Conservation (phyloP, 2,797 vertebrate genomes). For the Cossypha niveicapilla region DNA sequence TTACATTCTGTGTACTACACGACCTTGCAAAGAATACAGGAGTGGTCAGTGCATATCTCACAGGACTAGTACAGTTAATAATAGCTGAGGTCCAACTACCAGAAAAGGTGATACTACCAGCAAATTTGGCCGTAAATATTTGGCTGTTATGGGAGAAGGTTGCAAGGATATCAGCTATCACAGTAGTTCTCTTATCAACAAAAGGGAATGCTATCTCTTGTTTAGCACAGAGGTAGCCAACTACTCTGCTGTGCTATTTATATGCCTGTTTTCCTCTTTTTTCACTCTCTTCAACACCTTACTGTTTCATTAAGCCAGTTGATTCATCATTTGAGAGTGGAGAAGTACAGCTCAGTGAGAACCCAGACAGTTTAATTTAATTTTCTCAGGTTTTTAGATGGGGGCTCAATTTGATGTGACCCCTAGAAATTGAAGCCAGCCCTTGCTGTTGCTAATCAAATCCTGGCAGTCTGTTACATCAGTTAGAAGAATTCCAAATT, state of each 20-base stretch:
- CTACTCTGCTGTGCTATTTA: neutral
- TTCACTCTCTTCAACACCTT: neutral
- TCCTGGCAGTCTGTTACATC: slow-evolving; percentile 5
- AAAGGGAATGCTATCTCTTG: neutral
- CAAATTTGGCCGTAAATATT: neutral
- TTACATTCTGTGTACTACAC: neutral
- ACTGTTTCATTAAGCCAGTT: slow-evolving; percentile 39
- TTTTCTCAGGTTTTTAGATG: slow-evolving; percentile 55
- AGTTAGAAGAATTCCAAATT: slow-evolving; percentile 14
- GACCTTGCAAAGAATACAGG: neutral
- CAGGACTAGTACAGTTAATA: neutral
- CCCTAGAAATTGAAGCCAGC: slow-evolving; percentile 39
- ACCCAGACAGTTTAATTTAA: slow-evolving; percentile 56
- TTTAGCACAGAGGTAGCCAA: neutral
- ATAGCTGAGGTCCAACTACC: neutral
- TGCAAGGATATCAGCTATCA: neutral
- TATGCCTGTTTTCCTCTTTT: neutral
- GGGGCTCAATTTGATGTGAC: slow-evolving; percentile 45
- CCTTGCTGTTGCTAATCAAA: slow-evolving; percentile 45
- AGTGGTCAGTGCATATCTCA: fast-evolving
- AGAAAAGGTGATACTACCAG: neutral
- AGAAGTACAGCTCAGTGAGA: slow-evolving; percentile 27
- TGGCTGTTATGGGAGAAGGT: neutral
- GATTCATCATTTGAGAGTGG: slow-evolving; percentile 37
- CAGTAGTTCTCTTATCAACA: neutral